Evolutionary conservation across 2,113 vertebrate genomes (phyloP), one percentile per base, ranked within the genome.

Genomic region (Smithornis capensis): DNA sequence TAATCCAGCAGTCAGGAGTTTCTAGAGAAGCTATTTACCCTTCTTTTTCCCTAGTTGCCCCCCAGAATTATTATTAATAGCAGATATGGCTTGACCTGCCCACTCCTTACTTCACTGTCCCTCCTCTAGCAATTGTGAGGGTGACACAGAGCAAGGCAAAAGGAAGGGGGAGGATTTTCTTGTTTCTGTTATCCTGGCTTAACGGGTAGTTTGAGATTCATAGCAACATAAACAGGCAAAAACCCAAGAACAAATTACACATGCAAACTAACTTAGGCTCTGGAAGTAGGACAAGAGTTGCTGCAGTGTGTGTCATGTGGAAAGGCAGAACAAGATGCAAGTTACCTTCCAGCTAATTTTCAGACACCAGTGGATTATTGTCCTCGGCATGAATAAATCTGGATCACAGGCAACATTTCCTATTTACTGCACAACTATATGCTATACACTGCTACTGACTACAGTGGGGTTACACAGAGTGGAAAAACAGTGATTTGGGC

Each of bases 21-120:
- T 95, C 87, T 84, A 68, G 62, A 95, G 45, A n/a, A 56, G 49
- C 44, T 83, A 10, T 71, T 90, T 94, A 49, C 31, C 15, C 21
- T 68, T 71, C 15, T 70, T 62, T 56, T 50, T 19, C 31, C 62
- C 23, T 42, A 69, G 27, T 10, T 12, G 14, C 27, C 5, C 8
- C 8, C 18, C 1, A 2, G 5, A 35, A 29, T 62, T 87, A 50
- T 90, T 81, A 83, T 81, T 78, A 77, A 87, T 50, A 87, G 45
- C 73, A 94, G 73, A 91, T 18, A 38, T 63, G 21, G 6, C 28
- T 92, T 63, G 33, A 76, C 63, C 77, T 56, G 42, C 7, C 13
- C 35, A 55, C 22, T 71, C 18, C 45, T 88, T 84, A 14, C 17
- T 79, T 87, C 44, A 28, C 13, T 44, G 5, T 59, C 29, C 55